phyloP scores from a whole-genome alignment of 2,888 invertebrate species.

The Opisthograptis luteolata region DNA sequence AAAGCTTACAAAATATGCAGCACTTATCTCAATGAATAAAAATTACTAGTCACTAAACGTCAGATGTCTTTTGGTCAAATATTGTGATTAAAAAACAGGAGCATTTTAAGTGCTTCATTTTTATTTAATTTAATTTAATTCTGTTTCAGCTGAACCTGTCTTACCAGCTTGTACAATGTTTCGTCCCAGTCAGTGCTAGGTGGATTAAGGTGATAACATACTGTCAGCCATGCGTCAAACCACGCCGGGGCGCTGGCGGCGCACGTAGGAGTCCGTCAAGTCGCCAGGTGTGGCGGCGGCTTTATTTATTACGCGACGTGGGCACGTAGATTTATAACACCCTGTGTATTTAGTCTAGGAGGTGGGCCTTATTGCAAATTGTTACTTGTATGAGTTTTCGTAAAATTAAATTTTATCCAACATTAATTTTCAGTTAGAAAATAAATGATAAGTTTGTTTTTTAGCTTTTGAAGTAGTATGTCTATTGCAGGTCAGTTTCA shows the following conservation, averaged over 20 bases:
- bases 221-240: slow-evolving; percentile 46
- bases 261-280: slow-evolving; percentile 69
- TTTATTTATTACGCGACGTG: slow-evolving; percentile 67
- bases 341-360: slow-evolving; percentile 34
- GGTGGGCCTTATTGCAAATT: neutral
- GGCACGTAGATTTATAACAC: slow-evolving; percentile 61
- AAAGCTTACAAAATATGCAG: too few relatives aligned
- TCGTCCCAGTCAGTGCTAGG: slow-evolving; percentile 18
- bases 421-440: too few relatives aligned
- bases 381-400: neutral
- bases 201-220: slow-evolving; percentile 46
- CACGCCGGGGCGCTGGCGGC: slow-evolving; percentile 42
- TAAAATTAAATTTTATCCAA: too few relatives aligned
- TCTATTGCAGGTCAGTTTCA: too few relatives aligned
- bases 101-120: neutral
- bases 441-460: too few relatives aligned
- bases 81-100: too few relatives aligned
- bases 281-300: slow-evolving; percentile 65
- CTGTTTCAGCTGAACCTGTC: neutral
- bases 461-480: too few relatives aligned
- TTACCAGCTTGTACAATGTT: neutral
- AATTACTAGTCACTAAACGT: too few relatives aligned
- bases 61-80: too few relatives aligned
- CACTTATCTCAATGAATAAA: too few relatives aligned
- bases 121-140: neutral